Percentiles rank a stretch among this genome's conserved stretches.
Evolutionary conservation across 1,140 invertebrate species (phyloP).

Genomic region (Bombus breviceps): DNA sequence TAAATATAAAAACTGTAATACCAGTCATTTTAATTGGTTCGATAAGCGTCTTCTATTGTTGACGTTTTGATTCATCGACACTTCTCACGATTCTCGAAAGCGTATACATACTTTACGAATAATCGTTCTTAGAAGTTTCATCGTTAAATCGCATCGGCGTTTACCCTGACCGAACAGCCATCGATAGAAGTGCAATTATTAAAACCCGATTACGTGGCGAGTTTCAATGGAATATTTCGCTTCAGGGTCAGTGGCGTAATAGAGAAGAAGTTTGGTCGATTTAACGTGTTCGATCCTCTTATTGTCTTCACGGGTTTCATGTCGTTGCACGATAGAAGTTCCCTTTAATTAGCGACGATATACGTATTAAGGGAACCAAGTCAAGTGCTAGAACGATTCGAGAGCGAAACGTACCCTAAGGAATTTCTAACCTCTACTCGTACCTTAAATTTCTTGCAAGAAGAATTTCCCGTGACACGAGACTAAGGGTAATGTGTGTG

Average conservation of each 20-base stretch:
- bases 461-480: slow-evolving; percentile 1
- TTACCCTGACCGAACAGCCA: background rate
- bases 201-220: slow-evolving; percentile 15
- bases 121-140: slow-evolving; percentile 7
- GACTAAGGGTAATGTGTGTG: background rate
- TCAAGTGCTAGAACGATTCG: too few species aligned
- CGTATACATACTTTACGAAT: background rate
- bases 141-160: background rate
- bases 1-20: background rate
- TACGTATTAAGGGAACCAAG: background rate
- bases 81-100: background rate
- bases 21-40: background rate
- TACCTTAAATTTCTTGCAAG: slow-evolving; percentile 12
- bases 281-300: slow-evolving; percentile 52
- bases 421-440: slow-evolving; percentile 20
- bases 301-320: slow-evolving; percentile 47
- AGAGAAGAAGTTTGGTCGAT: slow-evolving; percentile 60
- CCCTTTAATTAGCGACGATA: slow-evolving; percentile 31
- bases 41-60: background rate
- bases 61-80: background rate
- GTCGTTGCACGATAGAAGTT: slow-evolving; percentile 44
- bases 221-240: slow-evolving; percentile 50
- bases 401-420: background rate
- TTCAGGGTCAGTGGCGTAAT: slow-evolving; percentile 45
- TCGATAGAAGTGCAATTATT: slow-evolving; percentile 38